Conservation (phyloP, 2,888 invertebrate species). For the Aphodius sticticus region DNA sequence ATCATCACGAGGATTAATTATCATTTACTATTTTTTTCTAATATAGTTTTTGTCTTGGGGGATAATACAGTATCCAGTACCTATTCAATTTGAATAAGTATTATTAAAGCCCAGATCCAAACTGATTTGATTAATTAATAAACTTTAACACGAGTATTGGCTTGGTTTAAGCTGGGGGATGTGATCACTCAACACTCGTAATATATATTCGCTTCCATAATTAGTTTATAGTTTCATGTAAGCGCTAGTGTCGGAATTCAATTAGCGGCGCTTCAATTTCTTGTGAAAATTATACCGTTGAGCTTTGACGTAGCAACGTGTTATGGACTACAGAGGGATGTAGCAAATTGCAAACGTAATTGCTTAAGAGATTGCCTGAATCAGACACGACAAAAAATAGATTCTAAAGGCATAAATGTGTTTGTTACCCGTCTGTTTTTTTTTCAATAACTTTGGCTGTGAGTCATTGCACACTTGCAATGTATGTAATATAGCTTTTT, state of each 20-base stretch:
- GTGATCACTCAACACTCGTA: background rate
- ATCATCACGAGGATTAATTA: no score
- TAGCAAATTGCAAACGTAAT: constrained; percentile 4
- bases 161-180: background rate
- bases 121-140: no score
- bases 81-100: background rate
- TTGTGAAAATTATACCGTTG: background rate
- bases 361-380: background rate
- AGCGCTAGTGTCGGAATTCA: background rate
- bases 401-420: no score
- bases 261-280: background rate
- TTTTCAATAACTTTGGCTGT: no score
- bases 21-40: background rate
- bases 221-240: background rate
- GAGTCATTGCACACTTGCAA: no score
- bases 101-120: no score
- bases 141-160: no score
- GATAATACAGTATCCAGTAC: background rate
- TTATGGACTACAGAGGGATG: background rate
- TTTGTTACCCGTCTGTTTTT: no score
- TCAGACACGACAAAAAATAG: background rate
- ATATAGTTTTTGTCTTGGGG: background rate
- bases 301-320: background rate
- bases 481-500: no score
- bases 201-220: background rate